Conservation (phyloP, 1,140 invertebrate species). For the Leptinotarsa undecemlineata region DNA sequence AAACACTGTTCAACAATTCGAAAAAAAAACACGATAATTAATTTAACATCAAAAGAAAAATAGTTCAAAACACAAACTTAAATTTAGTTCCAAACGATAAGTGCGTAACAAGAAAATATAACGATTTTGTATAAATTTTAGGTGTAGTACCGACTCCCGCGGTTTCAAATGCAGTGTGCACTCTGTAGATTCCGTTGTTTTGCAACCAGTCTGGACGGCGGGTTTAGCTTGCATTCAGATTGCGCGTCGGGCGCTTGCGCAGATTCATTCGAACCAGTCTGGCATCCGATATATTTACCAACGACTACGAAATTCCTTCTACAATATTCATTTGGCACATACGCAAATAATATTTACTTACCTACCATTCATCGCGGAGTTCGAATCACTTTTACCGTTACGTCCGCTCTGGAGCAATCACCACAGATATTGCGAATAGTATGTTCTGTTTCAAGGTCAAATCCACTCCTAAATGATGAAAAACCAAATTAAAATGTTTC, state of each 20-base stretch:
- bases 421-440: too few relatives aligned
- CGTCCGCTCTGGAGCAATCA: neutral
- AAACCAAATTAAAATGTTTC: too few relatives aligned
- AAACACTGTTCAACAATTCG: constrained; percentile 44
- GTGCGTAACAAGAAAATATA: constrained; percentile 40
- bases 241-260: constrained; percentile 43
- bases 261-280: constrained; percentile 46
- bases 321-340: neutral
- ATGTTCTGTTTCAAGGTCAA: too few relatives aligned
- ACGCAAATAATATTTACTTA: neutral
- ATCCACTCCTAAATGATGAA: too few relatives aligned
- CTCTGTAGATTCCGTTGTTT: constrained; percentile 54
- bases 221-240: constrained; percentile 51
- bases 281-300: constrained; percentile 31
- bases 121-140: constrained; percentile 46
- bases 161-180: constrained; percentile 53
- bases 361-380: neutral
- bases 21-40: constrained; percentile 27
- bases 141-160: constrained; percentile 55
- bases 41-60: constrained; percentile 38
- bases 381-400: constrained; percentile 1
- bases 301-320: constrained; percentile 24
- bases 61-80: constrained; percentile 41
- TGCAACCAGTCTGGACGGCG: constrained; percentile 43
- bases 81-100: constrained; percentile 33